These are phyloP conservation scores for Conger conger DNA, from an alignment of 2,113 vertebrate species.

Conservation along the genomic window DNA sequence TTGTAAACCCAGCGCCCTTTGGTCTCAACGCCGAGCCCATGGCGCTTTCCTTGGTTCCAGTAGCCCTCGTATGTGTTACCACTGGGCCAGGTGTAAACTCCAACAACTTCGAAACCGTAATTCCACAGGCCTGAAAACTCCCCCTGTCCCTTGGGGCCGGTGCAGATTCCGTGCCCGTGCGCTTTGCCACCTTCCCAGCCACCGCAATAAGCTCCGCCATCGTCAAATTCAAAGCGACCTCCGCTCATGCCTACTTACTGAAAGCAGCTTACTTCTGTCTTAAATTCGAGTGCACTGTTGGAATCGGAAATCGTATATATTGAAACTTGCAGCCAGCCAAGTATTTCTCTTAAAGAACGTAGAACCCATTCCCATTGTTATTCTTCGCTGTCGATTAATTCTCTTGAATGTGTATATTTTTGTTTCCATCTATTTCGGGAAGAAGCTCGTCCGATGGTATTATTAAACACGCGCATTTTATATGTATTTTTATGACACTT, in stretches of 20 bases:
- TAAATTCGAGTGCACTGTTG: neutral
- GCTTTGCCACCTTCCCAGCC: constrained; percentile 98
- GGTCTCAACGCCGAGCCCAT: constrained; percentile 91
- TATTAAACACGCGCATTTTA: neutral
- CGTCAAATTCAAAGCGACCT: constrained; percentile 96
- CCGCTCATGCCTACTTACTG: constrained; percentile 82
- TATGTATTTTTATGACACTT: neutral
- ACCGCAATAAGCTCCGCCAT: constrained; percentile 96
- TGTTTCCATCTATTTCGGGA: neutral
- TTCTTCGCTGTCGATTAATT: neutral
- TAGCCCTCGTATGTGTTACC: constrained; percentile 97
- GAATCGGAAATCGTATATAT: neutral
- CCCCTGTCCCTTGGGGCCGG: constrained; percentile 95
- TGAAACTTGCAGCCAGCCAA: neutral
- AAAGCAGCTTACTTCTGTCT: neutral
- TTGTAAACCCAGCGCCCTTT: constrained; percentile 97
- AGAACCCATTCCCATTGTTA: neutral
- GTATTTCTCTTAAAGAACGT: neutral
- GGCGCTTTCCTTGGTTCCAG: constrained; percentile 97
- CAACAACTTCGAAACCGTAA: constrained; percentile 97
- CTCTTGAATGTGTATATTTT: neutral
- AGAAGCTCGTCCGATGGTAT: neutral
- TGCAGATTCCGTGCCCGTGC: constrained; percentile 97
- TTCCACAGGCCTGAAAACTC: constrained; percentile 98
- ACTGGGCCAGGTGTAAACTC: constrained; percentile 98